These are phyloP conservation scores for Caenorhabditis uteleia DNA, from an alignment of 2,888 invertebrate species.

Conservation along the genomic window DNA sequence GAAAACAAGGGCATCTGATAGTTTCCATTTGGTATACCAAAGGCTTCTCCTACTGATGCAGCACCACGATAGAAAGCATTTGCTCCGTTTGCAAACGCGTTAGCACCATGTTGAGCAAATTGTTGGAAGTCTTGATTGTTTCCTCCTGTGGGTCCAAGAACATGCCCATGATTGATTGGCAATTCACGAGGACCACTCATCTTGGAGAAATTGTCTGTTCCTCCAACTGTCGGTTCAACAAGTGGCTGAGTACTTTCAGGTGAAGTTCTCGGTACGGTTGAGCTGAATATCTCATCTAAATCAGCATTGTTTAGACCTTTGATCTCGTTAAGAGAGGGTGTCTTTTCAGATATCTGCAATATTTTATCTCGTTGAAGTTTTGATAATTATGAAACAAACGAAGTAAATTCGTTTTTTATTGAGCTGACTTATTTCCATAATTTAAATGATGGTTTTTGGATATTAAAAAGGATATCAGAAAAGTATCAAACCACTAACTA, in stretches of 20 bases:
- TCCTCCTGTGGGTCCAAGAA: conserved; percentile 9
- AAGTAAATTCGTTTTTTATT: too few species aligned
- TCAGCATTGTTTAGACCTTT: conserved; percentile 22
- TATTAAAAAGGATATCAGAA: too few species aligned
- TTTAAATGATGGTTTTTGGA: too few species aligned
- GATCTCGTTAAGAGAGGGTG: conserved; percentile 31
- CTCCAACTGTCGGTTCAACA: neutral
- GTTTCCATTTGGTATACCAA: conserved; percentile 38
- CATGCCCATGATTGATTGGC: conserved; percentile 35
- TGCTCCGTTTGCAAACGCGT: conserved; percentile 48
- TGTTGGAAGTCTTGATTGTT: conserved; percentile 22
- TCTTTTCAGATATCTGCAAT: conserved; percentile 14
- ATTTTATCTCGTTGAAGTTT: too few species aligned
- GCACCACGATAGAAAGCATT: conserved; percentile 50
- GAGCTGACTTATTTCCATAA: too few species aligned
- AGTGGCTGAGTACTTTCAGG: conserved; percentile 6
- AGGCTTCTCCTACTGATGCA: conserved; percentile 47
- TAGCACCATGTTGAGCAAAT: conserved; percentile 44
- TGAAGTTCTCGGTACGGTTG: conserved; percentile 5
- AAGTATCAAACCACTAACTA: too few species aligned
- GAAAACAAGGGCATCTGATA: conserved; percentile 46
- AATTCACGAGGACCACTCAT: conserved; percentile 20
- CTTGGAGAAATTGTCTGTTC: neutral
- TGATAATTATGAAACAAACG: too few species aligned
- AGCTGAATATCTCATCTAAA: conserved; percentile 31